Percentiles rank a stretch among this genome's conserved stretches.
Conservation (phyloP, 2,797 vertebrate species). For the Syndactyla subalaris region DNA sequence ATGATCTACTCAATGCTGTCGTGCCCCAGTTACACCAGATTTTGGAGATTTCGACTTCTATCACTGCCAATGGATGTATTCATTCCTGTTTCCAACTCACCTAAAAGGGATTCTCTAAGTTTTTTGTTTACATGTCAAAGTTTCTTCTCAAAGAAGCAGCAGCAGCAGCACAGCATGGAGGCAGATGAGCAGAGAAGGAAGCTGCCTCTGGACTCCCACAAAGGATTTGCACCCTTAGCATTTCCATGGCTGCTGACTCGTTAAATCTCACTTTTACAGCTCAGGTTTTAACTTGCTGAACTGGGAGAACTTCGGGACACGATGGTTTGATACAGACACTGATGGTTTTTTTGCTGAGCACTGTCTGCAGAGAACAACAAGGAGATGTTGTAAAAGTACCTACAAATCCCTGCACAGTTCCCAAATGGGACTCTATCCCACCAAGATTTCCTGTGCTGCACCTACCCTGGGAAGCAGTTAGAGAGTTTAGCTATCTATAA, state of each 20-base stretch:
- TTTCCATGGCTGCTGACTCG: background rate
- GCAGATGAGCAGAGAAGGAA: background rate
- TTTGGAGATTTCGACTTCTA: background rate
- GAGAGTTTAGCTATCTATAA: background rate
- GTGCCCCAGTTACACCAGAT: constrained; percentile 12
- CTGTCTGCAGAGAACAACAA: background rate
- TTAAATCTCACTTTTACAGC: background rate
- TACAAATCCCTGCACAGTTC: background rate
- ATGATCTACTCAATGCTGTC: background rate
- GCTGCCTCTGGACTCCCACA: background rate
- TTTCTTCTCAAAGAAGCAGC: background rate
- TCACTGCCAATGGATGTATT: background rate
- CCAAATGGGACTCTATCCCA: background rate
- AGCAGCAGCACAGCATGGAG: background rate
- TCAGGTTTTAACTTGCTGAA: background rate
- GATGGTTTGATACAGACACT: background rate
- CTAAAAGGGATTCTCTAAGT: background rate
- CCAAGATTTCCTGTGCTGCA: background rate
- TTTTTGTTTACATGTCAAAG: background rate
- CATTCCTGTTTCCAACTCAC: background rate
- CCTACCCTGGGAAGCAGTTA: background rate
- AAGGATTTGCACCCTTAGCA: background rate
- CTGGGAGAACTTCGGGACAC: background rate
- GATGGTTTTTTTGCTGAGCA: background rate
- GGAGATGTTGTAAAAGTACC: background rate